Conservation (phyloP, 2,113 vertebrate genomes). For the Oryzias celebensis region DNA sequence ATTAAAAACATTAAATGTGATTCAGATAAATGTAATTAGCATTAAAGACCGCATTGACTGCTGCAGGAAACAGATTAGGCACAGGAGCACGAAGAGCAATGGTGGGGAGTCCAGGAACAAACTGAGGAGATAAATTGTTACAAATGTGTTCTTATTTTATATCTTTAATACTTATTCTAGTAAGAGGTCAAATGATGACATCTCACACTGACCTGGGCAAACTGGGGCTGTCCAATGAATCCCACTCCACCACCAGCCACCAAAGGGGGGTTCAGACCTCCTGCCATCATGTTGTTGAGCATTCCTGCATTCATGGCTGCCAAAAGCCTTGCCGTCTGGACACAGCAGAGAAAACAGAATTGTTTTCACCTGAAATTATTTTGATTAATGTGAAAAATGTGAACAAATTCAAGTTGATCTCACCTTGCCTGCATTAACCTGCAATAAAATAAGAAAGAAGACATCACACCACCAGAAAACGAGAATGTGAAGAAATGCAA, state of each 20-base stretch:
- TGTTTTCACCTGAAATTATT: not conserved
- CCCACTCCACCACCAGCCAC: conserved; percentile 45
- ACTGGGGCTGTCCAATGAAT: conserved; percentile 55
- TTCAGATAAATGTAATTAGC: not conserved
- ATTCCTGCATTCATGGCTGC: conserved; percentile 53
- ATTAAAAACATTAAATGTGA: not conserved
- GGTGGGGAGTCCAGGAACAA: conserved; percentile 50
- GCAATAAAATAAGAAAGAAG: conserved; percentile 20
- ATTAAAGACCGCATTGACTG: conserved; percentile 53
- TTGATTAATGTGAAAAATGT: not conserved
- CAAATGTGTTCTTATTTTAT: not conserved
- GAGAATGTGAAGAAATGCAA: conserved; percentile 11
- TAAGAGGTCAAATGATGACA: not conserved
- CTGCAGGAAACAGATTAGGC: conserved; percentile 46
- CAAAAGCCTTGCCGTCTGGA: conserved; percentile 56
- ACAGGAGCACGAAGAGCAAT: conserved; percentile 27
- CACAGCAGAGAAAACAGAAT: not conserved
- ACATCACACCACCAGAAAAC: conserved; percentile 16
- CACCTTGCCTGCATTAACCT: conserved; percentile 71
- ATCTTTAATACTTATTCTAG: not conserved
- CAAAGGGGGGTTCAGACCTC: conserved; percentile 56
- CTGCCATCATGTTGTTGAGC: conserved; percentile 32
- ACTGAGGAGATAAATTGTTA: conserved; percentile 27
- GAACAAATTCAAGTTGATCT: not conserved
- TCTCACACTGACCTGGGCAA: conserved; percentile 56